Evolutionary conservation across 1,140 invertebrate species (phyloP), one percentile per base, ranked within the genome.

Genomic region (Lordiphosa stackelbergi): DNA sequence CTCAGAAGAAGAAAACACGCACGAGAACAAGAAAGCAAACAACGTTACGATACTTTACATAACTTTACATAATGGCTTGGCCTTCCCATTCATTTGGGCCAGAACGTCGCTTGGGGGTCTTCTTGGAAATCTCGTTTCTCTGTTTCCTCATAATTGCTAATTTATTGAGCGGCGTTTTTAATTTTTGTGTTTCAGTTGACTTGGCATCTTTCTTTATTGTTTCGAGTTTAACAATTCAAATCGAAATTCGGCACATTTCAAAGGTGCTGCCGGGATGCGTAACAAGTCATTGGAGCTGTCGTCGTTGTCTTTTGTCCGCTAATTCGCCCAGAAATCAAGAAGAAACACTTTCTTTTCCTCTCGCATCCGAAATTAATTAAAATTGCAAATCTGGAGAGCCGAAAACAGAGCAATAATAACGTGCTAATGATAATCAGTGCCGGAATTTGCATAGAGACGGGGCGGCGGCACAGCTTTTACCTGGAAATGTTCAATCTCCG

Each of bases 321-420:
- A 81, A 79, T 81, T 81, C 70, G 75, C 47, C 36, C 36, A 59
- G 55, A 68, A 53, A 53, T 13, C 53, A n/a, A 66, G 53, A 74
- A 53, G 66, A 68, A 81, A 79, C 75, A 79, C 75, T 79, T 79
- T 79, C 75, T 79, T 79, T 81, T 79, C 46, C 41, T 37, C 49
- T 54, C 47, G 8, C 37, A 40, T 10, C 19, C 24, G 24, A 53
- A 31, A 40, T 40, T 24, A 36, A 69, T 69, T 66, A 61, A 73
- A 62, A 79, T 73, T 58, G 57, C 66, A 48, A 79, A 78, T 69
- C 38, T 36, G 22, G n/a, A 43, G 35, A 46, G 54, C 57, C 28
- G 45, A 72, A 69, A 74, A 61, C 56, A 73, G 66, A 66, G 62
- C 66, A 69, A 66, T 69, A 69, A 66, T 69, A 66, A 63, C 42